Evolutionary conservation across 2,113 vertebrate species (phyloP), one percentile per base, ranked within the genome.

Genomic region (Lepus americanus): DNA sequence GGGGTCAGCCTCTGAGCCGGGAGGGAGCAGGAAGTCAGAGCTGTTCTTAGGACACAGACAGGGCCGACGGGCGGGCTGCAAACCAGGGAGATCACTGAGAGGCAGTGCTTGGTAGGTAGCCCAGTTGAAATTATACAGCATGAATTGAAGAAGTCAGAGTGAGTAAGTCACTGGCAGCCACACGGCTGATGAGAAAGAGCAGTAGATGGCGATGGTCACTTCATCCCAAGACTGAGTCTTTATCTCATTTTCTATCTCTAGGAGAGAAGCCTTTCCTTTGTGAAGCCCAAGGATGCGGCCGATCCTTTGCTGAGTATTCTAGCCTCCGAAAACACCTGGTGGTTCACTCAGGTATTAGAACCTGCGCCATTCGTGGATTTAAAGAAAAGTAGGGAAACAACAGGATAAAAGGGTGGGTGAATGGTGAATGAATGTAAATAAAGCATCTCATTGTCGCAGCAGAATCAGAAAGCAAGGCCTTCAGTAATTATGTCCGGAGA

Each of bases 321-420:
- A 99, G 99, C 98, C 99, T 99, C 81, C 98, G 99, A n/a, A 99
- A 99, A 98, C 99, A 99, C 97, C 99, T 99, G 98, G 99, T 99
- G 39, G 99, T 99, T 61, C 99, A 99, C 98, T 99, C 99, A 98
- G 99, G 99, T 99, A 98, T 83, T 74, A 79, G 88, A 87, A 78
- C 9, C 27, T 90, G 14, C 85, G 12, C 29, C 69, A 17, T 89
- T 95, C 39, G 10, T 82, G 90, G 44, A 87, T 59, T 90, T 87
- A n/a, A 89, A 78, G 22, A 84, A 89, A 82, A 86, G 25, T 67
- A 51, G 78, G 84, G 12, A 92, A 23, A 84, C 31, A 44, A 36
- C 87, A 82, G 59, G 31, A 8, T 82, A 31, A 72, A 90, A 61
- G 53, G 22, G 14, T 76, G 33, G n/a, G 9, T 59, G 29, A 13